These are phyloP conservation scores for Disparrhopalites patrizii DNA, from an alignment of 2,888 invertebrate species.

Conservation along the genomic window DNA sequence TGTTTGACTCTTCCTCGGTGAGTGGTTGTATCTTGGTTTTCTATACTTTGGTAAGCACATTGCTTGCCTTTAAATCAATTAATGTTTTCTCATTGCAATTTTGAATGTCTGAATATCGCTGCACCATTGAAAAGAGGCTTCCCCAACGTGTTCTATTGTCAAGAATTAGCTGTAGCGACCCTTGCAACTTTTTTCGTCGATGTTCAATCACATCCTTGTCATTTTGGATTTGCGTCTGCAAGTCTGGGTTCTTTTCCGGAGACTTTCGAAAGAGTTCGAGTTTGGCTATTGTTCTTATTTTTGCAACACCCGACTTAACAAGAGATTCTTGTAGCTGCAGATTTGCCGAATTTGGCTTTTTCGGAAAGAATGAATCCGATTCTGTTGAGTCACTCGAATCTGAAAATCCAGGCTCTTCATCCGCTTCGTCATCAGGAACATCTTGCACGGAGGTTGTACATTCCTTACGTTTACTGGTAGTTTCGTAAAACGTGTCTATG, in stretches of 20 bases:
- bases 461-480: neutral
- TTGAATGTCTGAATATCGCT: neutral
- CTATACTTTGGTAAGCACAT: neutral
- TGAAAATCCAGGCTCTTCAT: neutral
- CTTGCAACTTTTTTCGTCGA: too few species aligned
- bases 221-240: neutral
- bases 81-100: neutral
- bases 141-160: neutral
- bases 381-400: neutral
- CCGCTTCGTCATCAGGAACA: neutral
- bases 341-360: neutral
- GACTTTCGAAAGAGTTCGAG: neutral
- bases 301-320: neutral
- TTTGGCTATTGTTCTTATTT: neutral
- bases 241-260: neutral
- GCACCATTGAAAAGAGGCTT: neutral
- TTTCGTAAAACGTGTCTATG: neutral
- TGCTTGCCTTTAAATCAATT: neutral
- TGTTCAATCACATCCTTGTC: too few species aligned
- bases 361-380: neutral
- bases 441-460: neutral
- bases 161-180: neutral
- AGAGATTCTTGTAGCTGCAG: neutral
- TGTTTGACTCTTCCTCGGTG: neutral
- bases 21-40: neutral